Conservation (phyloP, 2,888 invertebrate genomes). For the Autographa pulchrina region DNA sequence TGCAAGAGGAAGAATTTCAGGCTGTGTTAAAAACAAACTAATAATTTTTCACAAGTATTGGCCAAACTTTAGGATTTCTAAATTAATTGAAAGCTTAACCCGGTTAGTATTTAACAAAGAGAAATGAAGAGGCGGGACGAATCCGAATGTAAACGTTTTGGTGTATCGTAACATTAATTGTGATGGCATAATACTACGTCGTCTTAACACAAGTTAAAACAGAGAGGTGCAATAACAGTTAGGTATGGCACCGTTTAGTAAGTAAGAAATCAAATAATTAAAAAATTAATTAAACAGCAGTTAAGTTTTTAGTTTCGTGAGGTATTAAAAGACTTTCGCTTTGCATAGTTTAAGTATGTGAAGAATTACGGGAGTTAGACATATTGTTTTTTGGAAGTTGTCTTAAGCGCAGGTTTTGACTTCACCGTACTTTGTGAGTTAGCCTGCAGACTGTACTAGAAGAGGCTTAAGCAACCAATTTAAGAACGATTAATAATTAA, state of each 20-base stretch:
- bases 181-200: not conserved
- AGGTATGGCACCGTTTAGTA: not conserved
- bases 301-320: not conserved
- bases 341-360: not conserved
- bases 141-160: not conserved
- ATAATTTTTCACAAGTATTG: not conserved
- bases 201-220: not conserved
- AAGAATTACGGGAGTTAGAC: not conserved
- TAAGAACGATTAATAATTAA: too few species aligned
- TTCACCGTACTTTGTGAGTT: too few species aligned
- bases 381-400: not conserved
- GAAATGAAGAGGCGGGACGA: not conserved
- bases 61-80: not conserved
- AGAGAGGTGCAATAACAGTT: not conserved
- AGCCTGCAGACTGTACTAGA: too few species aligned
- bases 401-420: not conserved
- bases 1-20: too few species aligned
- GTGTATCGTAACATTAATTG: constrained; percentile 1
- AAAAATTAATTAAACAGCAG: not conserved
- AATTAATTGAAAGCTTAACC: not conserved
- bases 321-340: not conserved
- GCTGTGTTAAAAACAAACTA: too few species aligned
- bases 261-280: too few species aligned
- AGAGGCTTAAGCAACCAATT: too few species aligned
- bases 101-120: not conserved